Evolutionary conservation across 2,888 invertebrate species (phyloP), one percentile per base, ranked within the genome.

Genomic region (Galerucella pusilla): DNA sequence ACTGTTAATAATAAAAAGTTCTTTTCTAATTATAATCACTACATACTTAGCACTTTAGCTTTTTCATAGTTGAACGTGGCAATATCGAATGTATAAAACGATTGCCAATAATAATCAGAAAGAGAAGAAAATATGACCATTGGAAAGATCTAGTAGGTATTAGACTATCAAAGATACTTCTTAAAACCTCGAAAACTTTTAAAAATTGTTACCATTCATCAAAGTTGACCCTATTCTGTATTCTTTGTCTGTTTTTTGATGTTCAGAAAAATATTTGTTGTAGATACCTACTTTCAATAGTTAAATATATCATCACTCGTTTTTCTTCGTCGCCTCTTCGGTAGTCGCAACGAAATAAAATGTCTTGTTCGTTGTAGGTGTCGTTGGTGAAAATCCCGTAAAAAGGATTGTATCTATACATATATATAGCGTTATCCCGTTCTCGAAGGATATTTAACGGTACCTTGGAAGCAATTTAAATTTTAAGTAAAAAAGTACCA

Each of bases 371-470:
- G 2, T 65, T 35, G 3, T 45, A 74, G 10, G 80, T 81, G 71
- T 79, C 69, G 70, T 81, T 81, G 46, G 80, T 80, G 42, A 77
- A 72, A 73, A 78, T 77, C 35, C 81, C 80, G 64, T 77, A 76
- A 73, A 78, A 77, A 3, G 77, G 77, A 69, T 81, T 65, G 66
- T 76, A 81, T 25, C 75, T 77, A 66, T 77, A 80, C 10, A 77
- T 77, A 66, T 77, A 80, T 9, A 77, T 59, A 52, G 74, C 75
- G n/a, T 42, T 57, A 65, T 68, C 68, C 25, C 73, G 54, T 46
- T 74, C 73, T 63, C 70, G 59, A 49, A 78, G 57, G 28, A 73
- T 66, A 49, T 74, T 76, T 60, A 77, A 28, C 42, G 61, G 52
- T 28, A 80, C 72, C 80, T 81, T 74, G 12, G 61, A 52, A 74